Conservation (phyloP, 2,113 vertebrate species). For the Thunnus maccoyii region DNA sequence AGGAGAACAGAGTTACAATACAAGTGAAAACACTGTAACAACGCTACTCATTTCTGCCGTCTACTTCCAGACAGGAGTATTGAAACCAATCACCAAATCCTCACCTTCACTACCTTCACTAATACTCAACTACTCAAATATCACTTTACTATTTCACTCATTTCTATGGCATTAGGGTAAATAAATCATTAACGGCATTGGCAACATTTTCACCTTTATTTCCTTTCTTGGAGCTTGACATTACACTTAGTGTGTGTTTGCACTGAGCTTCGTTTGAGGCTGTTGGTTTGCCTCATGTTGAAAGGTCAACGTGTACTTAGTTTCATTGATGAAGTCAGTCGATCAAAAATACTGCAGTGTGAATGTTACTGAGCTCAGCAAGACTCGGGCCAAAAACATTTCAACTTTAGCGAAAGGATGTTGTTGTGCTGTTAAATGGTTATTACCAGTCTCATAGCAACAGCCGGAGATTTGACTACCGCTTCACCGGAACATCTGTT, state of each 20-base stretch:
- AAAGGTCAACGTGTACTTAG: background rate
- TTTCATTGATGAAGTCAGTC: background rate
- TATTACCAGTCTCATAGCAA: slow-evolving; percentile 46
- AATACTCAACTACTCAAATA: no score
- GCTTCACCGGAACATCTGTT: slow-evolving; percentile 59
- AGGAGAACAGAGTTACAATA: no score
- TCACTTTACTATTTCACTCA: background rate
- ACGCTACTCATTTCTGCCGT: no score
- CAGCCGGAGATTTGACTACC: slow-evolving; percentile 41
- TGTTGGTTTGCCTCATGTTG: background rate
- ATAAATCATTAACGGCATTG: background rate
- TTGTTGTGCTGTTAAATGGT: slow-evolving; percentile 31
- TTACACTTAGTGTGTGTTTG: background rate
- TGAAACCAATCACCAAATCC: no score
- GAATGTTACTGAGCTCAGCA: slow-evolving; percentile 27
- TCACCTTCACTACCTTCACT: no score
- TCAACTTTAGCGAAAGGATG: slow-evolving; percentile 19
- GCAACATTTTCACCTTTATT: background rate
- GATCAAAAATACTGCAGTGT: slow-evolving; percentile 8
- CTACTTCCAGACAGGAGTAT: no score
- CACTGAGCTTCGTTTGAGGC: background rate
- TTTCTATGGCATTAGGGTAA: background rate
- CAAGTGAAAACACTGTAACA: no score
- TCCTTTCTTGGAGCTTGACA: background rate
- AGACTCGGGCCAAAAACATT: slow-evolving; percentile 11